These are phyloP conservation scores for Pithys albifrons DNA, from an alignment of 2,113 vertebrate species.

Conservation along the genomic window DNA sequence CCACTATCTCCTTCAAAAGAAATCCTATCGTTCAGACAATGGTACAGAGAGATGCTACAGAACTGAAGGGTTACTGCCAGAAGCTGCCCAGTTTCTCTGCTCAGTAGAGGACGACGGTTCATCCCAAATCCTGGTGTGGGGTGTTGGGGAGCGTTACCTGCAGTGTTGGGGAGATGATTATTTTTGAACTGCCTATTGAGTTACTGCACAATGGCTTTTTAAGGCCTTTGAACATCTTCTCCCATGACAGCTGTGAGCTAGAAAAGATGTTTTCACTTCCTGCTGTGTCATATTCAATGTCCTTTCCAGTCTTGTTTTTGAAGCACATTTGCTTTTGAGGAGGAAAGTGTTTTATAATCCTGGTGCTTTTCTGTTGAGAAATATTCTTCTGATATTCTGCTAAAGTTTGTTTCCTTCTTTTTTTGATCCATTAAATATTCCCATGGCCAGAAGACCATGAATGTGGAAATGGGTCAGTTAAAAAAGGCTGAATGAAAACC, in stretches of 20 bases:
- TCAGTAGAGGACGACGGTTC: not conserved
- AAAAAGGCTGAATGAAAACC: conserved; percentile 21
- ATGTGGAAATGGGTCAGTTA: not conserved
- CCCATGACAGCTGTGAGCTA: not conserved
- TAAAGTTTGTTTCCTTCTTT: not conserved
- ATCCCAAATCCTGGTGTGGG: not conserved
- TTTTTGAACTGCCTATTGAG: not conserved
- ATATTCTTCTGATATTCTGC: not conserved
- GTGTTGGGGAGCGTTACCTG: not conserved
- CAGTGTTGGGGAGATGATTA: not conserved
- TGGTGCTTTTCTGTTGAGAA: not conserved
- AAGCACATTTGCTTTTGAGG: not conserved
- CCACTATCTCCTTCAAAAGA: not conserved
- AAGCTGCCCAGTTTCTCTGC: not conserved
- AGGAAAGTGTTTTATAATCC: not conserved
- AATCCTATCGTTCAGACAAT: not conserved
- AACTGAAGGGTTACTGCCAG: not conserved
- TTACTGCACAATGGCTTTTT: not conserved
- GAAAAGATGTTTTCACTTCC: not conserved
- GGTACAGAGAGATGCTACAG: not conserved
- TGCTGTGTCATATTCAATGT: not conserved
- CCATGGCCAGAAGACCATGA: not conserved
- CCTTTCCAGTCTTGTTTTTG: not conserved
- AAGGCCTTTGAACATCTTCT: not conserved
- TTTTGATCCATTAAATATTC: not conserved